A percentile compares a stretch with the other conserved stretches of the same genome.
Conservation (phyloP, 2,797 vertebrate genomes). For the Acanthiza pusilla region DNA sequence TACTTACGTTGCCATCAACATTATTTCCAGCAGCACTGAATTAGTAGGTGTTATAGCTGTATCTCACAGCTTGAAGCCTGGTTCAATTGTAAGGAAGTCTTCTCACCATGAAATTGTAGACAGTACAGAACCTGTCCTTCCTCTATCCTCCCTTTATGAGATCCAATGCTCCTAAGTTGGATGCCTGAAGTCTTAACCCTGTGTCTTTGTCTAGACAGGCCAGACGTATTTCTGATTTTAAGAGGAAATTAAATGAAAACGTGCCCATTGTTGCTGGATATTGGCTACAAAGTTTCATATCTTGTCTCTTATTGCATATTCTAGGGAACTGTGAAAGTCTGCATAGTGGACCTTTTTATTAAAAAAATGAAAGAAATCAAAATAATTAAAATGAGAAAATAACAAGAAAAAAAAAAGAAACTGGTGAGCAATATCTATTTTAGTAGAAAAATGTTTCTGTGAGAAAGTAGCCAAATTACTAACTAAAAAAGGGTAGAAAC, state of each 20-base stretch:
- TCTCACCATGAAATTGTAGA: not conserved
- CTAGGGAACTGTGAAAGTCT: not conserved
- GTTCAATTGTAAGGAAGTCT: not conserved
- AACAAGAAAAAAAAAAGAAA: not conserved
- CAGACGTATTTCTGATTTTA: not conserved
- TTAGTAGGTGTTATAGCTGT: not conserved
- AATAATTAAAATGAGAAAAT: constrained; percentile 47
- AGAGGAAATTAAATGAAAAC: not conserved
- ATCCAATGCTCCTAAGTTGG: not conserved
- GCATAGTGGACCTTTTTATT: not conserved
- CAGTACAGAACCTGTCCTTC: not conserved
- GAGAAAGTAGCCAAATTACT: constrained; percentile 48
- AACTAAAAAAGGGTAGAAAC: constrained; percentile 52
- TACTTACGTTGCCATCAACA: not conserved
- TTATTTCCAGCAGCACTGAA: not conserved
- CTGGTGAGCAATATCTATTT: constrained; percentile 23
- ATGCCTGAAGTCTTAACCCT: not conserved
- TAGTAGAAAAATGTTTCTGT: constrained; percentile 49
- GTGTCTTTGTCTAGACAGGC: not conserved
- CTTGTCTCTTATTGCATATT: not conserved
- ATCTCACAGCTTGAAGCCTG: not conserved
- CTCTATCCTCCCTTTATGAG: not conserved
- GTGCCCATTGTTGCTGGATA: not conserved
- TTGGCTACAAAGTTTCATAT: not conserved
- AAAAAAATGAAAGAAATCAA: not conserved